Evolutionary conservation across 2,888 invertebrate genomes (phyloP), one percentile per base, ranked within the genome.

Genomic region (Callosobruchus maculatus): DNA sequence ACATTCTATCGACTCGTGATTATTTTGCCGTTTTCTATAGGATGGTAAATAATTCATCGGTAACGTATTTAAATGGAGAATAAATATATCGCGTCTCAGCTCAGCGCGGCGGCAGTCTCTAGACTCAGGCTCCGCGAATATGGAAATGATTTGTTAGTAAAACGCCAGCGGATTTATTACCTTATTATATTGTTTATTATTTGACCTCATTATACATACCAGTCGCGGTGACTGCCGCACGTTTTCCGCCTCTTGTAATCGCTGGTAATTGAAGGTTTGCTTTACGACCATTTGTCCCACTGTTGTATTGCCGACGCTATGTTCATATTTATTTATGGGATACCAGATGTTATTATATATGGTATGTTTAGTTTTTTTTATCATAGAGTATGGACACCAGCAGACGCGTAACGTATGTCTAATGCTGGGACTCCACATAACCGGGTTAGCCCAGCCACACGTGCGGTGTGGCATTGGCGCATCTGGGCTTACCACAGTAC

Each of bases 291-390:
- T 77, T 80, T 77, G 78, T 80, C 76, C 76, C 18, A 49, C 49
- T 18, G 49, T 7, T 13, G 49, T 49, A 49, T 49, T 49, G 49
- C 49, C 49, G 49, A 49, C 49, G 77, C 78, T 77, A 78, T 81
- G 81, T 81, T 82, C 81, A 81, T 83, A 82, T 81, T 82, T 82
- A 81, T 83, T 80, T 81, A 81, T 81, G 79, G 73, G 71, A 21
- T 67, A 67, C 13, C 49, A 72, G 77, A 78, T 79, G 81, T 49
- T 49, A 49, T 49, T 49, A 49, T 49, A 49, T 49, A 49, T 18
- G 49, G 49, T 13, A 49, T 49, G 49, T 18, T 9, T 7, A 18
- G 18, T 7, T 49, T 49, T 49, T 49, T 49, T 49, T 3, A 49
- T 49, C 49, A 49, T 49, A 13, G 49, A 49, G 5, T 7, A 49